Evolutionary conservation across 2,888 invertebrate genomes (phyloP).

Genomic region (Ormyrus pomaceus): DNA sequence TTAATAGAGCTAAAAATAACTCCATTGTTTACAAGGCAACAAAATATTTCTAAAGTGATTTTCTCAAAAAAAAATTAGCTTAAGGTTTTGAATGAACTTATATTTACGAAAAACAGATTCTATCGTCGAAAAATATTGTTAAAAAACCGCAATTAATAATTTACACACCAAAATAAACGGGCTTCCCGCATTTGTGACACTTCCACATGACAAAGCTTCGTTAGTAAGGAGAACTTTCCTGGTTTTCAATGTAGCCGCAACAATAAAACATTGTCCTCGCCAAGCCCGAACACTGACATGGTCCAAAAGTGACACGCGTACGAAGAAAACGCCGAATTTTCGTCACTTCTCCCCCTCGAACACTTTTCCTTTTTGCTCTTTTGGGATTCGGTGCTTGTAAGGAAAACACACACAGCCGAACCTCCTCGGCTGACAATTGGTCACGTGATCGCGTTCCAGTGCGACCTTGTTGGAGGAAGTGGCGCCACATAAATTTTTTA

Average conservation of each 20-base stretch:
- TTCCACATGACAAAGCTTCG: conserved; percentile 81
- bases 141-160: background rate
- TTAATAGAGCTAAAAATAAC: conserved; percentile 8
- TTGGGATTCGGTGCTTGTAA: conserved; percentile 5
- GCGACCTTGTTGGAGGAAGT: conserved; percentile 18
- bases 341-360: background rate
- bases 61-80: background rate
- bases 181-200: conserved; percentile 89
- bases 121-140: background rate
- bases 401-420: conserved; percentile 1
- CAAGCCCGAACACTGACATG: conserved; percentile 3
- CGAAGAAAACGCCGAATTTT: conserved; percentile 43
- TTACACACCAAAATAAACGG: conserved; percentile 84
- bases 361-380: conserved; percentile 17
- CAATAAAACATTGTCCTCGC: conserved; percentile 24
- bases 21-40: conserved; percentile 8
- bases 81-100: background rate
- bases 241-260: conserved; percentile 10
- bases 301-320: conserved; percentile 39
- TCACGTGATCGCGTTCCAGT: conserved; percentile 43
- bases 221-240: conserved; percentile 20
- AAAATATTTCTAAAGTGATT: conserved; percentile 4
- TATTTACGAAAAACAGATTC: background rate
- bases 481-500: conserved; percentile 28
- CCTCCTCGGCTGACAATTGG: conserved; percentile 18